A percentile compares a stretch with the other conserved stretches of the same genome.
Evolutionary conservation across 1,140 invertebrate genomes (phyloP).

Genomic region (Drosophila tropicalis): DNA sequence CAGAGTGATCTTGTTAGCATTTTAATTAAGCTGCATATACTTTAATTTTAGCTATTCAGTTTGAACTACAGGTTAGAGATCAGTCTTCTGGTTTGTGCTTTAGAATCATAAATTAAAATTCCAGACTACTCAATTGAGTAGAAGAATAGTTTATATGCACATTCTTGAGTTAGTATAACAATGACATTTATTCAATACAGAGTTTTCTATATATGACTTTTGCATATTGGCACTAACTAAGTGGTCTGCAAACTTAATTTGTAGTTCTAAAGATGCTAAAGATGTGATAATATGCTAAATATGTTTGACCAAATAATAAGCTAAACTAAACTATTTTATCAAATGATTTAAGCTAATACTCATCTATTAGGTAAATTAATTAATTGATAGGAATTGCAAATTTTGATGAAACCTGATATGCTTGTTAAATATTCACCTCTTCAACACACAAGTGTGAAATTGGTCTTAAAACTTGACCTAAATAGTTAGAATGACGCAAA

Average conservation of each 20-base stretch:
- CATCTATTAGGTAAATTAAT: neutral
- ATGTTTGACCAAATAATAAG: neutral
- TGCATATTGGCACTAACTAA: conserved; percentile 5
- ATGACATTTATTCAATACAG: conserved; percentile 2
- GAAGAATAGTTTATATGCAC: neutral
- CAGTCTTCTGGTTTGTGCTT: neutral
- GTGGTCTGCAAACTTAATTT: conserved; percentile 8
- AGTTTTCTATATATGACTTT: neutral
- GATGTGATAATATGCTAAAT: conserved; percentile 3
- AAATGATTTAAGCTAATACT: neutral
- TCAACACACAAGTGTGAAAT: neutral
- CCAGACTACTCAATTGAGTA: conserved; percentile 2
- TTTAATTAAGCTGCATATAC: neutral
- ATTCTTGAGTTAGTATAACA: conserved; percentile 7
- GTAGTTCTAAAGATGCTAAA: conserved; percentile 3
- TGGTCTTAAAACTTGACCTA: neutral
- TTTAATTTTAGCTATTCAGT: neutral
- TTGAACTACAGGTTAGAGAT: neutral
- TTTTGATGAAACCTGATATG: neutral
- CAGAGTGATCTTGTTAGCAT: neutral
- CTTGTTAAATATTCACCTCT: neutral
- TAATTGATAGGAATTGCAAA: neutral
- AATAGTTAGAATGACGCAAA: conserved; percentile 1
- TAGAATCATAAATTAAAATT: conserved; percentile 10
- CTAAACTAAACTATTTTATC: neutral